Evolutionary conservation across 64 coral and sea anemone genomes (phyloP), one percentile per base, ranked within the genome.

Genomic region (Montipora sp.): DNA sequence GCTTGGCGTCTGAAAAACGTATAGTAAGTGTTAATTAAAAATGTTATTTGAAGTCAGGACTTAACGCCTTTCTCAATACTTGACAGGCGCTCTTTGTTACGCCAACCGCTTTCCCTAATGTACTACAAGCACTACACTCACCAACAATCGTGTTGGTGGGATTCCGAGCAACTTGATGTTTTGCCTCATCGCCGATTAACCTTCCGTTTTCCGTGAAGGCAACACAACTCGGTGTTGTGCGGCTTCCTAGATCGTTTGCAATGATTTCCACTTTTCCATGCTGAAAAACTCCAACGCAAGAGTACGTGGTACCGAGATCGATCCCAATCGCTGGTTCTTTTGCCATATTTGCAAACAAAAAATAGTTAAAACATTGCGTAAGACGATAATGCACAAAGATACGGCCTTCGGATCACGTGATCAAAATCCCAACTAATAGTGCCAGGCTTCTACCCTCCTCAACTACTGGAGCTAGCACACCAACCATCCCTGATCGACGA

Each of bases 181-280:
- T 88, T 5, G 85, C 85, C 4, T 68, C 69, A 53, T 88, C 85
- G 7, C 85, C 85, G 15, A 95, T 92, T 23, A 95, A 45, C 6
- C 94, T 84, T 71, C 92, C 94, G 11, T 51, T 96, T 23, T 96
- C 95, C 21, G 90, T 96, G 87, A 96, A 96, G 8, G 90, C 95
- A 21, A 96, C 95, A 20, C 93, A 93, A 71, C 95, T 96, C 10
- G 95, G 95, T 6, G 95, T 96, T 4, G 95, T 96, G 18, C 95
- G 81, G 60, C 93, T 96, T 6, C 95, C 95, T 66, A 93, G 95
- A 51, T 96, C 95, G 74, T 96, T 96, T 11, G 95, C 90, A 47
- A 96, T 96, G 23, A 96, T 96, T 78, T 96, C 95, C 0, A 96
- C 95, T 79, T 93, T 96, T 1, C 95, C 90, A 77, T 96, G 86